A percentile compares a stretch with the other conserved stretches of the same genome.
Conservation (phyloP, 2,113 vertebrate genomes). For the Brachyhypopomus gauderio region DNA sequence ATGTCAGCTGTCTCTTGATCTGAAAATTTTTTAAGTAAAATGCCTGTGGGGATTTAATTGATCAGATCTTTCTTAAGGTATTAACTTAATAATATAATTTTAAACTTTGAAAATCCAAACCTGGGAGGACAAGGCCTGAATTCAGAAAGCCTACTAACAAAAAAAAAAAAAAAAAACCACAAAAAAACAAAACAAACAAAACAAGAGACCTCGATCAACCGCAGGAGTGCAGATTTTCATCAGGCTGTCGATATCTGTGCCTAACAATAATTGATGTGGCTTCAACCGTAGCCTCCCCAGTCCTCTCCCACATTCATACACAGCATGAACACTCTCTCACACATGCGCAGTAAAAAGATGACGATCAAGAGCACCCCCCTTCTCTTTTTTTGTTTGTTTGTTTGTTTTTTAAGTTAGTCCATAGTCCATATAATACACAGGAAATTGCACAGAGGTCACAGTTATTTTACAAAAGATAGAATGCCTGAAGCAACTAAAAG, state of each 20-base stretch:
- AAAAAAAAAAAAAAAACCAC: background rate
- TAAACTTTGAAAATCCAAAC: background rate
- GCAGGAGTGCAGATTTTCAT: constrained; percentile 61
- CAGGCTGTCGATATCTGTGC: constrained; percentile 42
- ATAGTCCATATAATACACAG: constrained; percentile 73
- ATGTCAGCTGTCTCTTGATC: too few relatives aligned
- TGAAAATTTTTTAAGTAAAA: too few relatives aligned
- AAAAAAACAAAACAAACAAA: background rate
- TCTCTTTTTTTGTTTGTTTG: constrained; percentile 11
- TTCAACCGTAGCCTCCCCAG: constrained; percentile 36
- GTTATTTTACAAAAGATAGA: constrained; percentile 76
- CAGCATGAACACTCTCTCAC: constrained; percentile 61
- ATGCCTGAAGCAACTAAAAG: constrained; percentile 72
- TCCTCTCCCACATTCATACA: constrained; percentile 59
- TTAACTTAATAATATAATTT: background rate
- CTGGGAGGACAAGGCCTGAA: background rate
- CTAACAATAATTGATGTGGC: constrained; percentile 41
- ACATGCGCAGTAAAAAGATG: constrained; percentile 68
- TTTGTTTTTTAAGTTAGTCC: constrained; percentile 62
- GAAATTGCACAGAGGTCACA: constrained; percentile 74
- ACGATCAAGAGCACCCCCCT: constrained; percentile 59
- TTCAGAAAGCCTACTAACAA: background rate
- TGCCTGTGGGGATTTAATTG: too few relatives aligned
- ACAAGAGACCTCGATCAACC: constrained; percentile 32
- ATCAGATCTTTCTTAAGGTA: too few relatives aligned